Evolutionary conservation across 1,140 invertebrate species (phyloP), one percentile per base, ranked within the genome.

Genomic region (Cepaea nemoralis): DNA sequence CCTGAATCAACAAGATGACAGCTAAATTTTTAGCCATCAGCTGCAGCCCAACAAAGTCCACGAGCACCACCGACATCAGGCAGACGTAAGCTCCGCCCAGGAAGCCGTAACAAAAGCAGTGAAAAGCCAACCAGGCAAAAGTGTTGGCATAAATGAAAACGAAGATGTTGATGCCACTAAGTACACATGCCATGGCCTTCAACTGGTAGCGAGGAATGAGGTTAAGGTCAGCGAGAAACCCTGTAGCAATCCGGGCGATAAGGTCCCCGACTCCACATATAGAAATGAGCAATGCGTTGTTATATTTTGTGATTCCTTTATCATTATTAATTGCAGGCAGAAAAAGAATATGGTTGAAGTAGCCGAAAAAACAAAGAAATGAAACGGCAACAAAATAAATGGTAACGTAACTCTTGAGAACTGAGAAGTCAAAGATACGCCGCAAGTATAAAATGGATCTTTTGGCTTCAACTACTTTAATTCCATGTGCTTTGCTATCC

Each of bases 331-430:
- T 81, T 14, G 80, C 35, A 16, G 89, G 89, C 78, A 90, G 82
- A 70, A 90, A 89, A 27, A 90, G 67, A 45, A 90, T 84, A 67
- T 87, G 87, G 79, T 88, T 90, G 70, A 89, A 89, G 83, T 87
- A 85, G 27, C 89, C 88, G 59, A 89, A 87, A 81, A 89, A 89
- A 24, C 83, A 80, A 0, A 90, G 50, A 81, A 90, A 89, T 31
- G 82, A 86, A 1, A 86, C 76, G 10, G 87, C 24, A 22, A 80
- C 81, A 69, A 84, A 86, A 39, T 88, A 84, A 22, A 87, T 39
- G 39, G 86, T 85, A 6, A 86, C 82, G 12, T 83, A 85, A 80
- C 82, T 87, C 76, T 82, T 82, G 35, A 90, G 81, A 42, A 89
- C 85, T 27, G 66, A 77, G 55, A 87, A 88, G 76, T 87, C 84